Base-by-base conservation (phyloP, 2,113 vertebrate species). In the Amazona guildingii region DNA sequence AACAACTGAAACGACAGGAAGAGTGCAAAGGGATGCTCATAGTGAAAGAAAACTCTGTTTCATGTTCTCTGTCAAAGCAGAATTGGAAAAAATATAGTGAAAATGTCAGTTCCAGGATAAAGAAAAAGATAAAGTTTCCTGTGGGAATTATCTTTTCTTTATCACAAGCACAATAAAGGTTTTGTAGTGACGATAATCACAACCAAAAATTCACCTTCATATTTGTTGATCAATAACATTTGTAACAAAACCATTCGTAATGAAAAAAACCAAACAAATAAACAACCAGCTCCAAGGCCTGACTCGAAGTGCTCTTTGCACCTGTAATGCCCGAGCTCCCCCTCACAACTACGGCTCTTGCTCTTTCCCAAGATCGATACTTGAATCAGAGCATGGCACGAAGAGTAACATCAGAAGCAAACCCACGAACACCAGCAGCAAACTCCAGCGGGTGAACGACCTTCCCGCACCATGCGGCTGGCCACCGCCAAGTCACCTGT, bases 331-430 rank as follows among this genome's bases (percentile, higher is more conserved):
- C 43, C 19, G 24, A 83, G 15, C 9, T 37, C 25, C 7, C 13
- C 3, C 15, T 13, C 21, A 2, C 27, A 27, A 20, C 14, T 2
- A 20, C 39, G 52, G 9, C 35, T 7, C 3, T 13, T 7, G 7
- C 24, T 24, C n/a, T 5, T 59, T 7, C 35, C 8, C 63, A 3
- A 5, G 43, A 8, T 39, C 33, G 7, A 3, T 0, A 11, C 28
- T 8, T 1, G 12, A 31, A 1, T n/a, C 31, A 72, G 0, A 43
- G 27, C 18, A 15, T 0, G 5, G 18, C 0, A 17, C 0, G 10
- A 43, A 46, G 35, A 29, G n/a, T n/a, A 21, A 78, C n/a, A 7
- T 37, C 59, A 19, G 67, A 41, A 37, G 7, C 16, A 59, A 57
- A 14, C 28, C 21, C 6, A 28, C 25, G 7, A 39, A 28, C 49